phyloP scores from a whole-genome alignment of 2,113 vertebrate genomes.

The Phalacrocorax brasilianus region DNA sequence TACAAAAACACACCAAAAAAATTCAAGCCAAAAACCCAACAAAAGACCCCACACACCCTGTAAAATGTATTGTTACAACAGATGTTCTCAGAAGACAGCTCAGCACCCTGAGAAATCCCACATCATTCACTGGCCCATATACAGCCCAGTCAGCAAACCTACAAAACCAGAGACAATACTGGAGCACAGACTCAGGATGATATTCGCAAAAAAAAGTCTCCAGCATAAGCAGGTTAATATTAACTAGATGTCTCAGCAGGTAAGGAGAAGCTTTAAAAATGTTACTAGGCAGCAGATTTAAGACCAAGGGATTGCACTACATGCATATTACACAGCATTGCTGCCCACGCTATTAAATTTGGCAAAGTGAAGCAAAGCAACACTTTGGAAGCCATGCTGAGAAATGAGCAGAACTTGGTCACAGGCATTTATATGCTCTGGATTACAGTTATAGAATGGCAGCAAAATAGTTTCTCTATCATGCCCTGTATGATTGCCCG shows the following conservation, averaged over 20 bases:
- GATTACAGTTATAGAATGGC: neutral
- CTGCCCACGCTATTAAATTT: too few species aligned
- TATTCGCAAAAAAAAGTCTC: neutral
- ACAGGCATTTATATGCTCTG: neutral
- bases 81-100: neutral
- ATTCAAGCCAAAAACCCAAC: neutral
- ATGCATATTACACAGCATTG: rapidly evolving
- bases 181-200: neutral
- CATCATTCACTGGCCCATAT: neutral
- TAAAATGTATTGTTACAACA: neutral
- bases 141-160: neutral
- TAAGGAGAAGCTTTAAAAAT: neutral
- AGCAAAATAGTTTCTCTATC: neutral
- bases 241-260: neutral
- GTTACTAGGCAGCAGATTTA: neutral
- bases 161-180: neutral
- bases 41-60: neutral
- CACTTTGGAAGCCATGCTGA: rapidly evolving
- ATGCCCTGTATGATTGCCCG: too few species aligned
- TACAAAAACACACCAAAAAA: neutral
- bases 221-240: neutral
- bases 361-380: neutral
- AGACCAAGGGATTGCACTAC: neutral
- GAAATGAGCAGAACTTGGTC: neutral
- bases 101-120: neutral